These are phyloP conservation scores for Omphaloscelis lunosa DNA, from an alignment of 2,888 invertebrate species.

Conservation along the genomic window DNA sequence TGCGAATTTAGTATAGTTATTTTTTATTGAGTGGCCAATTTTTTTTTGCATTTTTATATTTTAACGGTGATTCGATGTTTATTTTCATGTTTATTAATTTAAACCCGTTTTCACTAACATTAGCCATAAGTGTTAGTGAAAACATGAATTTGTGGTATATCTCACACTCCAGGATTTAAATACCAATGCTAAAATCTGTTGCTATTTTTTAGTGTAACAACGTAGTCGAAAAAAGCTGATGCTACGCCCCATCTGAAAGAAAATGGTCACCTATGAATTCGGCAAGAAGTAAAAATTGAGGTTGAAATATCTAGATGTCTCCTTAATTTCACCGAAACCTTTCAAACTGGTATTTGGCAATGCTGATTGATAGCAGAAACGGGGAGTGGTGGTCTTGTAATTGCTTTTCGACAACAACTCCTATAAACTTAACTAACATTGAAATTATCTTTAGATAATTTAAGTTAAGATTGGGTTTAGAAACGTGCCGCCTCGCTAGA, in stretches of 20 bases:
- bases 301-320: background rate
- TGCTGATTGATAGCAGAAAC: background rate
- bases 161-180: background rate
- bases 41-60: background rate
- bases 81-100: background rate
- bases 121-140: too few relatives aligned
- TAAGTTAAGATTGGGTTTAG: too few relatives aligned
- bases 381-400: background rate
- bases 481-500: too few relatives aligned
- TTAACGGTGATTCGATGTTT: background rate
- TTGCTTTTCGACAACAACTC: too few relatives aligned
- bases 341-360: background rate
- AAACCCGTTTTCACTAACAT: too few relatives aligned
- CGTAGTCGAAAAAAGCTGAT: background rate
- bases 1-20: background rate
- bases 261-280: background rate
- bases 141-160: background rate
- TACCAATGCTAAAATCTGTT: background rate
- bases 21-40: background rate
- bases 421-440: too few relatives aligned
- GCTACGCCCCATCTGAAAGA: background rate
- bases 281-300: background rate
- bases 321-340: background rate
- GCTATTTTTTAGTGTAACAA: background rate
- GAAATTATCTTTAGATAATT: too few relatives aligned